Evolutionary conservation across 1,140 invertebrate species (phyloP), one percentile per base, ranked within the genome.

Genomic region (Drosophila bocqueti): DNA sequence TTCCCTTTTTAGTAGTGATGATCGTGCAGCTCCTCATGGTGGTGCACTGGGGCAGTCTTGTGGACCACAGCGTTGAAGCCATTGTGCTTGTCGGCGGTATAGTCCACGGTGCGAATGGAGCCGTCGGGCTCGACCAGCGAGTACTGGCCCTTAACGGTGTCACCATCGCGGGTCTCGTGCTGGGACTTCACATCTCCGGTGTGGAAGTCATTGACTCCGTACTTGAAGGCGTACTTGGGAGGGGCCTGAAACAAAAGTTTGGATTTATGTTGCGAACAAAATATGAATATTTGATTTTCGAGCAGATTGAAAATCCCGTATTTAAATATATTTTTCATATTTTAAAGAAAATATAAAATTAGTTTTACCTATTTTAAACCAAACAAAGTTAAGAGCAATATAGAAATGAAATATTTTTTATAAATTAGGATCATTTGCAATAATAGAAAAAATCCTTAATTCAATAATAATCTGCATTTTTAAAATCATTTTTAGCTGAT

Each of bases 61-160:
- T 94, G 94, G n/a, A 95, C 95, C 26, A 95, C 94, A 46, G 95
- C 95, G 93, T 95, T 95, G 93, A 95, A 95, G 47, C 93, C 93
- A 59, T 93, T 94, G 71, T 92, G 87, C 58, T 92, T 90, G 68
- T 94, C 94, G 36, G 93, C 94, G 7, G 93, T 93, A 71, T 94
- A 94, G 73, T 94, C 93, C 24, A 94, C 94, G 50, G 93, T 94
- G 46, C 94, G 92, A 49, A 93, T 93, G 24, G 94, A 93, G 77
- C 95, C 94, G 72, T 95, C 94, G 29, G 94, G 92, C 76, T 95
- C 94, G 34, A 95, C 92, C 43, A 95, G 92, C 10, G 93, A 93
- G 80, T 94, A 94, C 79, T 93, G 92, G 11, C 92, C 91, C 86
- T 94, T 91, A 66, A 94, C 94, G 26, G 93, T 93, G 80, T 94